Evolutionary conservation across 2,888 invertebrate genomes (phyloP).

Genomic region (Girardia tigrina): DNA sequence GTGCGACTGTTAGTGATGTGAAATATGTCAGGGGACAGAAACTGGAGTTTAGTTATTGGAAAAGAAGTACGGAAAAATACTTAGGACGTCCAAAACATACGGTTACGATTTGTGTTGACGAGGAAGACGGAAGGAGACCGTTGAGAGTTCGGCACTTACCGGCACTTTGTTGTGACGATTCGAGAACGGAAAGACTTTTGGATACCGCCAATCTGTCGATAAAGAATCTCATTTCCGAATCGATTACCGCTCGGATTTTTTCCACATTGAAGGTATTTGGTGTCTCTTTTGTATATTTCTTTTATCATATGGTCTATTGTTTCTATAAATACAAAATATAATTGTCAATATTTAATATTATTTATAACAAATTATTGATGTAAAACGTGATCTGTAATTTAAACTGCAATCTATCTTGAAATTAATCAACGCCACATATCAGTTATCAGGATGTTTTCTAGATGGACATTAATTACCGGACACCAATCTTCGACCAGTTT

Average conservation of each 20-base stretch:
- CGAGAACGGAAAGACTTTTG: neutral
- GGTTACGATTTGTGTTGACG: neutral
- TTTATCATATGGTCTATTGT: neutral
- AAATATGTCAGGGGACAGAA: neutral
- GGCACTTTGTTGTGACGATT: neutral
- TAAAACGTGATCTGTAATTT: no score
- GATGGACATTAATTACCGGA: no score
- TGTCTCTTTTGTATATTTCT: neutral
- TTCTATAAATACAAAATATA: no score
- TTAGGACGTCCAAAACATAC: neutral
- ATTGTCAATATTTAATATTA: no score
- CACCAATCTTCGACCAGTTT: no score
- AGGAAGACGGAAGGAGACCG: neutral
- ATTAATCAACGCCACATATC: no score
- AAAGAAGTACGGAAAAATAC: slow-evolving; percentile 14
- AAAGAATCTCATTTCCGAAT: neutral
- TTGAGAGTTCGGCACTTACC: neutral
- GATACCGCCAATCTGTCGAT: neutral
- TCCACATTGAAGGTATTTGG: neutral
- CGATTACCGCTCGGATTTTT: neutral
- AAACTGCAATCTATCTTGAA: no score
- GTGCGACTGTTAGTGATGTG: neutral
- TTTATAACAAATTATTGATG: no score
- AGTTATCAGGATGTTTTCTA: no score
- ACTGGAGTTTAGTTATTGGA: neutral